phyloP scores from a whole-genome alignment of 1,140 invertebrate genomes.

The Lucilia sericata region DNA sequence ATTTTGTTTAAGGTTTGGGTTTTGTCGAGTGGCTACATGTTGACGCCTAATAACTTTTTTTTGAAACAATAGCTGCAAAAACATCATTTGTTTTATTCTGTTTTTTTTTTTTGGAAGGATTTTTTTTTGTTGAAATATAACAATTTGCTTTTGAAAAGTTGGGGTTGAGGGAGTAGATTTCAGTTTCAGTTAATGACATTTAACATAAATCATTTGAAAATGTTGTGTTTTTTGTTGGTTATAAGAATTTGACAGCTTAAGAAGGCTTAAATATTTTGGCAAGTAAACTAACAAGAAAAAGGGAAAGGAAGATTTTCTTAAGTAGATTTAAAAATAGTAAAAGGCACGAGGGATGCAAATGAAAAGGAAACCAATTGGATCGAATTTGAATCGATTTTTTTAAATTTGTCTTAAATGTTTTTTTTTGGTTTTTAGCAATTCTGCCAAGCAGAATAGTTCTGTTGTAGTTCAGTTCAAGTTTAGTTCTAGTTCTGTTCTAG shows the following conservation, averaged over 20 bases:
- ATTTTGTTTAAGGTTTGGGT: neutral
- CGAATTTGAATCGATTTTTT: too few relatives aligned
- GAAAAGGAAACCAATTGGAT: neutral
- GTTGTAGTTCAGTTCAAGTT: too few relatives aligned
- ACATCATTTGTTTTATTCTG: neutral
- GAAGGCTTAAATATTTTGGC: constrained; percentile 31
- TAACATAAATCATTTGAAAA: constrained; percentile 39
- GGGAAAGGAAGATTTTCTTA: neutral
- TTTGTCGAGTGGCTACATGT: neutral
- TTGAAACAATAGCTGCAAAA: neutral
- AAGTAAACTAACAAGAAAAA: neutral
- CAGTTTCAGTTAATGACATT: constrained; percentile 37
- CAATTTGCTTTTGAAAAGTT: constrained; percentile 2
- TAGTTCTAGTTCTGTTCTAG: too few relatives aligned
- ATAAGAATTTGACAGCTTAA: constrained; percentile 35
- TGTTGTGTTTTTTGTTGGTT: neutral
- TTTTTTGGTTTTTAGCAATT: too few relatives aligned
- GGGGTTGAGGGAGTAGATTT: neutral
- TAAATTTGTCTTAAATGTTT: too few relatives aligned
- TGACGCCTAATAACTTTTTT: neutral
- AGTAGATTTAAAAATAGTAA: too few relatives aligned
- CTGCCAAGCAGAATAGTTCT: too few relatives aligned
- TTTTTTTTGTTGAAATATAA: neutral
- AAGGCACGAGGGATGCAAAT: neutral
- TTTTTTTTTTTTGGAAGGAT: neutral